phyloP scores from a whole-genome alignment of 2,113 vertebrate species.

The Petrocephalus microphthalmus region DNA sequence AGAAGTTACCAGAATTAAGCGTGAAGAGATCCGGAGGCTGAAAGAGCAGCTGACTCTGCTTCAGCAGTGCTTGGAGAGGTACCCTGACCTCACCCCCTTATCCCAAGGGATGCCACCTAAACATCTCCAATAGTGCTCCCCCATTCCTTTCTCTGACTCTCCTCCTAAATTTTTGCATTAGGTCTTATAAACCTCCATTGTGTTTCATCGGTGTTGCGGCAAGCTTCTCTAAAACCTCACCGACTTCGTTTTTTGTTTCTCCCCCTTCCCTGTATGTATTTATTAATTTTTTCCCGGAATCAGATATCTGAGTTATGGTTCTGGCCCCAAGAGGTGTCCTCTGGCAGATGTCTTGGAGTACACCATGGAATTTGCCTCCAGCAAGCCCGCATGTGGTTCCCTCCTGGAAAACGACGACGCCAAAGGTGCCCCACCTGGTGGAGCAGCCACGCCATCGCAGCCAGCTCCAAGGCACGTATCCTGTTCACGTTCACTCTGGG shows the following conservation, averaged over 20 bases:
- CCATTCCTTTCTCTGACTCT: neutral
- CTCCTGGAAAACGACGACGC: conserved; percentile 77
- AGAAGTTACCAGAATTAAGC: conserved; percentile 91
- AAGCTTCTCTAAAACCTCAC: neutral
- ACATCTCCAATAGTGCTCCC: neutral
- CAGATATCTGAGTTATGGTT: conserved; percentile 79
- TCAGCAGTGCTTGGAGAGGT: conserved; percentile 95
- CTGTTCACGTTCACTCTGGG: neutral
- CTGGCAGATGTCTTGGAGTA: conserved; percentile 97
- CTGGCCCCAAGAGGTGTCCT: conserved; percentile 95
- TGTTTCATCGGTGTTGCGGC: neutral
- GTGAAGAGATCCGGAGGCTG: conserved; percentile 94
- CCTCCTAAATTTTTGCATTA: neutral
- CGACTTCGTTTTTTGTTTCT: neutral
- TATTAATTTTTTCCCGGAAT: neutral
- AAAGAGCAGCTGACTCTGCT: conserved; percentile 92
- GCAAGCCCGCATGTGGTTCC: conserved; percentile 91
- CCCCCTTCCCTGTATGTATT: neutral
- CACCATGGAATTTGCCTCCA: conserved; percentile 94
- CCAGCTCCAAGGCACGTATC: neutral
- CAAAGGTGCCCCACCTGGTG: conserved; percentile 3
- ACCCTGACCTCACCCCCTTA: conserved; percentile 17
- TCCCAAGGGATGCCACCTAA: neutral
- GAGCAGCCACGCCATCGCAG: neutral
- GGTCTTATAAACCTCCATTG: neutral